Evolutionary conservation across 2,888 invertebrate species (phyloP).

Genomic region (Seira sanloemensis): DNA sequence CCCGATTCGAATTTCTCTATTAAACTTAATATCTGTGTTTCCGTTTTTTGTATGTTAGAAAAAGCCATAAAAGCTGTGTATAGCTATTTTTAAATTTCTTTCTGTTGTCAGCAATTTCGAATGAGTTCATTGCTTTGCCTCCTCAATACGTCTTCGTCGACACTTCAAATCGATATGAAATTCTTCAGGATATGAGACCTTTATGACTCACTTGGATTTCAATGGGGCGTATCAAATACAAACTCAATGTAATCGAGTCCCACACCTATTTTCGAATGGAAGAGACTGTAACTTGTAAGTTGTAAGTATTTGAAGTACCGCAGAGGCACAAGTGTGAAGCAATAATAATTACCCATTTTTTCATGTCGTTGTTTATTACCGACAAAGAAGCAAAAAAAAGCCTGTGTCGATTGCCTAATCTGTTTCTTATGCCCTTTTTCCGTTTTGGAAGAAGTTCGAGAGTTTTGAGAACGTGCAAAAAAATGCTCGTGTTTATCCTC

Average conservation of each 20-base stretch:
- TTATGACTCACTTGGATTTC: background rate
- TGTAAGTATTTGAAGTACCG: background rate
- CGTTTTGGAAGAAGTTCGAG: background rate
- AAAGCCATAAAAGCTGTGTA: no score
- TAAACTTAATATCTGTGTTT: no score
- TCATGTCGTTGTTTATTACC: background rate
- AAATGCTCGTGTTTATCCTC: background rate
- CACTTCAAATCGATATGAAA: background rate
- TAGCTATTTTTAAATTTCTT: no score
- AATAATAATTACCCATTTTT: background rate
- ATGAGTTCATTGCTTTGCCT: no score
- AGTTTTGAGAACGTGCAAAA: background rate
- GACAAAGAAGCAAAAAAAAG: background rate
- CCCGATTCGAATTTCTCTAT: no score
- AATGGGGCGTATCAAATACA: background rate
- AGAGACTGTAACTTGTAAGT: background rate
- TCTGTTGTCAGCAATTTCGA: no score
- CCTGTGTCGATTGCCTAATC: background rate
- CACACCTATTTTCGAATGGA: background rate
- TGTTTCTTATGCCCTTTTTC: background rate
- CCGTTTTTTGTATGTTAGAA: no score
- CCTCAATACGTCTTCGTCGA: no score
- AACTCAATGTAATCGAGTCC: background rate
- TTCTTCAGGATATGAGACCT: background rate
- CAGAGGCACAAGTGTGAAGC: background rate